Evolutionary conservation across 2,797 vertebrate genomes (phyloP).

Genomic region (Lacerta viridis): DNA sequence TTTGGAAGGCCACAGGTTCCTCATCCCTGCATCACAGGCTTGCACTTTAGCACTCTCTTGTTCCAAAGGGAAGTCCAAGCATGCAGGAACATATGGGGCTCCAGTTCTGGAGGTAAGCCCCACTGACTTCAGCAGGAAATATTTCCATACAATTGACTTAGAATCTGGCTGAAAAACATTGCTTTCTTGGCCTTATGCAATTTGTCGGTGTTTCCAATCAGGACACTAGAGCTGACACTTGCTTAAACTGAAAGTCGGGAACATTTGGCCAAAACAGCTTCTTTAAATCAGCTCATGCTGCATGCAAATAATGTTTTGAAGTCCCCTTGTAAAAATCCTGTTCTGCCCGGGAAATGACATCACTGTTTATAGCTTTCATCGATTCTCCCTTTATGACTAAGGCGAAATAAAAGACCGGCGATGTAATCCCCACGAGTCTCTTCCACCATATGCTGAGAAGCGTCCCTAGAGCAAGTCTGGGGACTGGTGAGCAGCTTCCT

Average conservation of each 20-base stretch:
- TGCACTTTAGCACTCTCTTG: not conserved
- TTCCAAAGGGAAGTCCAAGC: not conserved
- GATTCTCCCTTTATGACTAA: conserved; percentile 66
- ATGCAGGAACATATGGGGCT: not conserved
- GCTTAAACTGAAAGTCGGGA: not conserved
- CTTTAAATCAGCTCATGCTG: conserved; percentile 46
- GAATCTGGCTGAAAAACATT: not conserved
- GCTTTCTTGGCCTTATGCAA: not conserved
- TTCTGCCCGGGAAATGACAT: conserved; percentile 56
- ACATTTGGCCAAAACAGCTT: conserved; percentile 25
- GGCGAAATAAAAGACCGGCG: conserved; percentile 28
- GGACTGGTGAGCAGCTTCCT: conserved; percentile 11
- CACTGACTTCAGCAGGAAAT: not conserved
- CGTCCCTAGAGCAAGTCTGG: conserved; percentile 17
- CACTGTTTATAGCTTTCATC: conserved; percentile 55
- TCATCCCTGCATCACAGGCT: not conserved
- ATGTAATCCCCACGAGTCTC: conserved; percentile 48
- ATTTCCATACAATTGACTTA: not conserved
- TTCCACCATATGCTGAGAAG: not conserved
- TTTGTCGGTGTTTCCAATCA: not conserved
- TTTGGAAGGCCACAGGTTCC: not conserved
- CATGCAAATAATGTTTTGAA: conserved; percentile 60
- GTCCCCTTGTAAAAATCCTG: conserved; percentile 22
- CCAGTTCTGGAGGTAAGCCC: not conserved
- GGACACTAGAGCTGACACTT: not conserved